phyloP scores from a whole-genome alignment of 2,113 vertebrate species.

The Alethe castanea region DNA sequence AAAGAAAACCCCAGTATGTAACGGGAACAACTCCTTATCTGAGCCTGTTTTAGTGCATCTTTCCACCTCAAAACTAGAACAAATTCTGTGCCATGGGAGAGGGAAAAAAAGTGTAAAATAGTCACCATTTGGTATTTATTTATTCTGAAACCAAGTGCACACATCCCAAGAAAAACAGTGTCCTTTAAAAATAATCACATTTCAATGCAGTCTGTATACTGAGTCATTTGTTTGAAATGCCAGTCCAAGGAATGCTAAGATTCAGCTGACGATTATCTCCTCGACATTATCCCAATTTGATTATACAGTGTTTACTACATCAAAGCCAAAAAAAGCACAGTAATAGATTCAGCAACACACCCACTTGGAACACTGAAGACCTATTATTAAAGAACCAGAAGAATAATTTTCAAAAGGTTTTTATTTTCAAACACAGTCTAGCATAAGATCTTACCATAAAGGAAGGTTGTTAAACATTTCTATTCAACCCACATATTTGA shows the following conservation, averaged over 20 bases:
- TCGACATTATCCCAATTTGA: slow-evolving; percentile 53
- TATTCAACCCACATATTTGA: slow-evolving; percentile 33
- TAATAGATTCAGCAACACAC: slow-evolving; percentile 58
- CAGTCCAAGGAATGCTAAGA: slow-evolving; percentile 11
- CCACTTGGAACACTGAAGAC: slow-evolving; percentile 43
- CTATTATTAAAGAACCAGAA: slow-evolving; percentile 65
- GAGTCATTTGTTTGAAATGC: slow-evolving; percentile 34
- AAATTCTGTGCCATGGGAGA: background rate
- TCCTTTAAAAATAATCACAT: slow-evolving; percentile 31
- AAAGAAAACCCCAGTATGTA: background rate
- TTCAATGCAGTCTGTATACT: background rate
- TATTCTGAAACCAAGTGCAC: background rate
- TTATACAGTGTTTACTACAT: slow-evolving; percentile 54
- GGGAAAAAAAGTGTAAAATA: background rate
- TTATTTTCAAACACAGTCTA: slow-evolving; percentile 62
- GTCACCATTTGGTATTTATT: background rate
- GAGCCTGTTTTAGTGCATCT: background rate
- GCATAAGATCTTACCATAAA: slow-evolving; percentile 21
- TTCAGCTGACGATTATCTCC: slow-evolving; percentile 31
- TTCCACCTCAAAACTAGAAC: background rate
- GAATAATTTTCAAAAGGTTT: slow-evolving; percentile 53
- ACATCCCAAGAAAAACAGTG: background rate
- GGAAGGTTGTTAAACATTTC: slow-evolving; percentile 33
- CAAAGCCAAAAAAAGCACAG: slow-evolving; percentile 64
- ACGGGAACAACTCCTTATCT: background rate